These are phyloP conservation scores for Odiellus spinosus DNA, from an alignment of 2,888 invertebrate genomes.

Conservation along the genomic window DNA sequence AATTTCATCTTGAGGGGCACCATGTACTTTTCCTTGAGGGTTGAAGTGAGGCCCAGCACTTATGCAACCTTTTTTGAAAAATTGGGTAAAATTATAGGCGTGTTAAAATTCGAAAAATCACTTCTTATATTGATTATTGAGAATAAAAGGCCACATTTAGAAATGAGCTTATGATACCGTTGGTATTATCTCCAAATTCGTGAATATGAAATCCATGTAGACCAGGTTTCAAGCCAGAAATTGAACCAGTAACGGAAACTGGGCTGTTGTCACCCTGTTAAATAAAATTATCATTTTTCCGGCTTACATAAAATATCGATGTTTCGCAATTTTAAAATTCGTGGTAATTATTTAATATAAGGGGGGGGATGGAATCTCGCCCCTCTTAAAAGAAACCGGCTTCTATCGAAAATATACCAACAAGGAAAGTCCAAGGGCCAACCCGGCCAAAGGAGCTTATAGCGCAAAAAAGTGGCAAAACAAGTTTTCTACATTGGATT, in stretches of 20 bases:
- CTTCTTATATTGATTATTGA: no score
- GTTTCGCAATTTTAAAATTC: background rate
- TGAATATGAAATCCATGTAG: constrained; percentile 83
- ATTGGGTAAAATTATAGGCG: no score
- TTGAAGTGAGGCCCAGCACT: constrained; percentile 91
- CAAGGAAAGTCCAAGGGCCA: no score
- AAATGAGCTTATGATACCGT: no score
- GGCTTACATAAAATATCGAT: background rate
- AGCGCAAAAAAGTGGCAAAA: no score
- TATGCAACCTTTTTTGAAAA: constrained; percentile 63
- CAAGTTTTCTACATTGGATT: no score
- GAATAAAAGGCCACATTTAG: no score
- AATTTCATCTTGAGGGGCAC: constrained; percentile 49
- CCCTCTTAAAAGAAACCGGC: no score
- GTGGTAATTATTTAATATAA: background rate
- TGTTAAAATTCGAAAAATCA: no score
- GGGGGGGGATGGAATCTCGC: no score
- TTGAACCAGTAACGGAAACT: constrained; percentile 52
- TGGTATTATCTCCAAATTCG: constrained; percentile 89
- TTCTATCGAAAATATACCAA: no score
- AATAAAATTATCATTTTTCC: background rate
- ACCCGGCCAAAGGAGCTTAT: no score
- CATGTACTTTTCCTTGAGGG: constrained; percentile 63
- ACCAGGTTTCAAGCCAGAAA: constrained; percentile 60
- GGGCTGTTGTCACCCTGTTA: constrained; percentile 17